Base-by-base conservation (phyloP, 2,888 invertebrate genomes). In the Halocaridina rubra region DNA sequence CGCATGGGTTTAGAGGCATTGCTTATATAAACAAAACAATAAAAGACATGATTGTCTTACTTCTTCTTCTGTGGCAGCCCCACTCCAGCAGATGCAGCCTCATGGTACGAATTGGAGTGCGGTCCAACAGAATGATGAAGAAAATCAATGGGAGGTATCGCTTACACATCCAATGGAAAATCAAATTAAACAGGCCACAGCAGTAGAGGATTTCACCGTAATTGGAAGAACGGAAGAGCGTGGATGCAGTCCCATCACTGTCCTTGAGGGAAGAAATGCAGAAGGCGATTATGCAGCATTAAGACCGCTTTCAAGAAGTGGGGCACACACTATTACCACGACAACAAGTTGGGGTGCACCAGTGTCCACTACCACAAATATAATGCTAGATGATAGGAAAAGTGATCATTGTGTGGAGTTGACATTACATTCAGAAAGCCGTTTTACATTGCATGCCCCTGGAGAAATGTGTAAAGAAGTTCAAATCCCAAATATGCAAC, bases 11-110 rank as follows among this genome's bases (percentile, higher is more conserved):
- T 82, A 82, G 82, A 82, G 82, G 82, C 82, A 82, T 82, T 82
- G 82, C 82, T 82, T 80, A 80, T 76, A 77, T 69, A 53, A 57
- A 69, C 29, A 32, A 19, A 64, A 33, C 39, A 39, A 69, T 71
- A 53, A 57, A 69, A 53, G 53, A 19, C 75, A 33, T 33, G 46
- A 69, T 71, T 82, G 71, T 82, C 82, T 82, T 76, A 82, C 71
- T 61, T 82, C 77, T 82, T 82, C 82, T 82, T 82, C 82, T 82
- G 82, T 82, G 82, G 82, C 82, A 82, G 82, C 77, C 77, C 77
- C 77, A 77, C 76, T 53, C 77, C 77, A 64, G 59, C 82, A 82
- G 77, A 53, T 59, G 76, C 59, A 53, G 61, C 69, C 67, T 69
- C 75, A 53, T 61, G 57, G 29, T 59, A 61, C 39, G 53, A 61